Conservation (phyloP, 1,140 invertebrate genomes). For the Drosophila pseudoobscura region DNA sequence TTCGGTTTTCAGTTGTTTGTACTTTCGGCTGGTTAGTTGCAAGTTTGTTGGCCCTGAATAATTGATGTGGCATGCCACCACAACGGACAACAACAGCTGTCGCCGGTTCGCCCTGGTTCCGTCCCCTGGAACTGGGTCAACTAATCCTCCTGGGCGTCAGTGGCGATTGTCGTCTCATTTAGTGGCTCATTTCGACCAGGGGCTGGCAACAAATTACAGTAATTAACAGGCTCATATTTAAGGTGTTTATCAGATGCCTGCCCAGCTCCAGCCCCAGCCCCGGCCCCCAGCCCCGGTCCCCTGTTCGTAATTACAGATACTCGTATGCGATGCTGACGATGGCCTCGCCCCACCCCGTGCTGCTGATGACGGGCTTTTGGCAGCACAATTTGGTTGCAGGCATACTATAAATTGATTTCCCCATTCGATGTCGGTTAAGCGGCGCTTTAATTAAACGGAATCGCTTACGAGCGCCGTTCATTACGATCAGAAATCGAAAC, state of each 20-base stretch:
- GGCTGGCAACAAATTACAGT: constrained; percentile 59
- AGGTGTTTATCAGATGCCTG: constrained; percentile 69
- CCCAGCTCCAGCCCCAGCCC: neutral
- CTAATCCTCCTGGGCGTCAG: constrained; percentile 56
- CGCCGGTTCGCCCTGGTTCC: constrained; percentile 13
- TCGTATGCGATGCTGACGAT: constrained; percentile 27
- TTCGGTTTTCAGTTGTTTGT: constrained; percentile 48
- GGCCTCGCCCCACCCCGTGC: constrained; percentile 10
- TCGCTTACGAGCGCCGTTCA: constrained; percentile 33
- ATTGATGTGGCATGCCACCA: constrained; percentile 57
- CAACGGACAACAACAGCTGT: constrained; percentile 35
- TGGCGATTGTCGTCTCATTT: constrained; percentile 63
- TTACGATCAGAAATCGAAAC: constrained; percentile 17
- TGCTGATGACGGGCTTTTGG: constrained; percentile 38
- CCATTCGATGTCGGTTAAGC: constrained; percentile 27
- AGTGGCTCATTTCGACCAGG: constrained; percentile 37
- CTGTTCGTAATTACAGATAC: constrained; percentile 38
- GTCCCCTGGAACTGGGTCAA: constrained; percentile 64
- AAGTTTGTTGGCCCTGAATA: constrained; percentile 67
- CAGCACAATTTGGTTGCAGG: constrained; percentile 64
- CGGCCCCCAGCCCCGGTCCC: neutral
- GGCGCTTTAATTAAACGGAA: constrained; percentile 58
- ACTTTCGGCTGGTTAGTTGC: constrained; percentile 30
- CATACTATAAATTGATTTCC: constrained; percentile 63
- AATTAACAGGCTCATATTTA: constrained; percentile 62